These are phyloP conservation scores for Epistrophe eligans DNA, from an alignment of 2,888 invertebrate genomes.

Conservation along the genomic window DNA sequence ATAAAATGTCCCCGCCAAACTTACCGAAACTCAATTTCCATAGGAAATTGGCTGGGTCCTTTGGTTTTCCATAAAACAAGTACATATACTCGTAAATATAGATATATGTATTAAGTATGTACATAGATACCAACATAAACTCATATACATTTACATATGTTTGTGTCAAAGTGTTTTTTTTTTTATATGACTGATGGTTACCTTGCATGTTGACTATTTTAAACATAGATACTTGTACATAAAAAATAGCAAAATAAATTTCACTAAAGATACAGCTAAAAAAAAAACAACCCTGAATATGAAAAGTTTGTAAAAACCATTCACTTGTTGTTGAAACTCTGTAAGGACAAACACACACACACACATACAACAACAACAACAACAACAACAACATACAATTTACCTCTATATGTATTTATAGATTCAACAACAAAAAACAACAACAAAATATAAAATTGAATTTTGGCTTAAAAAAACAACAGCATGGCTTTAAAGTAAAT, in stretches of 20 bases:
- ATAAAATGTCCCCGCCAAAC: not conserved
- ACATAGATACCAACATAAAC: not conserved
- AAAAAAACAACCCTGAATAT: constrained; percentile 3
- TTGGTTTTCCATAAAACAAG: not conserved
- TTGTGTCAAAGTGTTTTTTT: constrained; percentile 4
- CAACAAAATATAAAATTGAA: constrained; percentile 3
- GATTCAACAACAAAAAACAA: not conserved
- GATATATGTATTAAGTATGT: too few species aligned
- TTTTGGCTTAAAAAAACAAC: not conserved
- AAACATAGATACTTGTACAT: not conserved
- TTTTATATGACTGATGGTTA: constrained; percentile 14
- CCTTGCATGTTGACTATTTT: constrained; percentile 24
- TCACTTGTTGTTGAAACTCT: constrained; percentile 28
- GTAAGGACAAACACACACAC: not conserved
- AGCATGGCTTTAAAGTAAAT: constrained; percentile 12
- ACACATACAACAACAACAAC: not conserved
- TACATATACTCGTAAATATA: too few species aligned
- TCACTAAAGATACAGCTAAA: not conserved
- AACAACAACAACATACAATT: not conserved
- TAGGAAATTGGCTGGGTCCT: constrained; percentile 10
- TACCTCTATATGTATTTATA: not conserved
- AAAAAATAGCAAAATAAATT: constrained; percentile 7
- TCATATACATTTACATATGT: not conserved
- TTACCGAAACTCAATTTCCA: constrained; percentile 22
- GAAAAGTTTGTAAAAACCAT: constrained; percentile 6